Base-by-base conservation (phyloP, 2,113 vertebrate genomes). In the Nibea coibor region DNA sequence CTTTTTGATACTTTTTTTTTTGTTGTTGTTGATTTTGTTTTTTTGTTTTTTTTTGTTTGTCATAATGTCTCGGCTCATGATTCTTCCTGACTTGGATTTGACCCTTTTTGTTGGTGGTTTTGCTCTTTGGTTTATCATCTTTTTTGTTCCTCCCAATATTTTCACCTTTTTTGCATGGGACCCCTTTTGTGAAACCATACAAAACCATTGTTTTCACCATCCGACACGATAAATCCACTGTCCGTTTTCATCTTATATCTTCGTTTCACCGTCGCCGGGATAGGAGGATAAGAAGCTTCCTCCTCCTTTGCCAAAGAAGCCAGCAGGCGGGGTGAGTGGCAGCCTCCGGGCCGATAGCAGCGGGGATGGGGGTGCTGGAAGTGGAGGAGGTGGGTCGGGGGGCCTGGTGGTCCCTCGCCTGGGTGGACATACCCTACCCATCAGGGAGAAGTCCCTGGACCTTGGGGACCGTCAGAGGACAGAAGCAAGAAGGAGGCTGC, bases 401-500 rank as follows among this genome's bases (percentile, higher is more conserved):
- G 93, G 93, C 71, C 91, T 96, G 85, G 88, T 94, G 88, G 89
- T 94, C 75, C 92, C 95, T 17, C 93, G 92, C 3, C 80, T 78
- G 56, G 91, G 83, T 47, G 93, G 84, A 67, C 92, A 92, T 58
- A 93, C 92, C 59, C 78, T 95, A 31, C 94, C 94, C 43, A 79
- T 95, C 74, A 89, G 94, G 88, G 95, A 95, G 86, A 95, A 95
- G 84, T 95, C 95, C 20, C 82, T 95, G 81, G 95, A 96, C 68
- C 90, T 95, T 43, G 97, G 95, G 70, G 98, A 99, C 85, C 96
- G 97, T 81, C 98, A 98, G 95, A 95, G 97, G 94, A 97, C 97
- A 93, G 98, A 98, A 89, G 97, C 97, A 5, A 95, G 97, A 72
- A 96, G 97, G 91, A 90, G 98, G 92, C 96, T 99, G 85, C 95